Evolutionary conservation across 2,113 vertebrate species (phyloP).

Genomic region (Halichoeres trimaculatus): DNA sequence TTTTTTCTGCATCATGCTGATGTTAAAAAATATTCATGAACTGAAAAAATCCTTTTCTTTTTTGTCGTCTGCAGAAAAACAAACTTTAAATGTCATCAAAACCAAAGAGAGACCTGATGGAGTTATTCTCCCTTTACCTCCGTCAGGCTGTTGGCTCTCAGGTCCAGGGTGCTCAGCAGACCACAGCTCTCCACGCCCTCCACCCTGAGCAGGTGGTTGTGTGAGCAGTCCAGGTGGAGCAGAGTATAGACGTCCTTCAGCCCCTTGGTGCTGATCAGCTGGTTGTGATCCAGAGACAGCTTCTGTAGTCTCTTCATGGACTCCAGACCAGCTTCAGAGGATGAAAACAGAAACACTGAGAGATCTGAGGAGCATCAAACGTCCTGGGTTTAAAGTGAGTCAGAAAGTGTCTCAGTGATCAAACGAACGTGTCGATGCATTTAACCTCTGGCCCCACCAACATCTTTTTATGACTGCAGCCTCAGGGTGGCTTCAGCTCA

Average conservation of each 20-base stretch:
- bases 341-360: background rate
- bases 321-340: conserved; percentile 86
- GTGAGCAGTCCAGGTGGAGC: conserved; percentile 89
- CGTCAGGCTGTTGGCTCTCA: conserved; percentile 90
- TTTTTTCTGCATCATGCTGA: background rate
- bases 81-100: background rate
- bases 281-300: conserved; percentile 91
- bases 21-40: no score
- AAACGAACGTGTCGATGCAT: conserved; percentile 32
- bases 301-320: conserved; percentile 87
- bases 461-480: conserved; percentile 65
- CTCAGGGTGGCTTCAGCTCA: conserved; percentile 10
- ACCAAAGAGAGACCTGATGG: no score
- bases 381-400: background rate
- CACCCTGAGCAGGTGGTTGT: conserved; percentile 88
- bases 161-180: conserved; percentile 89
- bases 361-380: background rate
- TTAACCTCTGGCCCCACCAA: conserved; percentile 46
- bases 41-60: no score
- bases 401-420: conserved; percentile 7
- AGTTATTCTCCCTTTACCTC: conserved; percentile 84
- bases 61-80: no score
- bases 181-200: conserved; percentile 90
- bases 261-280: conserved; percentile 90
- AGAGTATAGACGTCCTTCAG: conserved; percentile 85